Conservation (phyloP, 37 sponge, comb jelly and placozoan genomes). For the Hormiphora californensis region DNA sequence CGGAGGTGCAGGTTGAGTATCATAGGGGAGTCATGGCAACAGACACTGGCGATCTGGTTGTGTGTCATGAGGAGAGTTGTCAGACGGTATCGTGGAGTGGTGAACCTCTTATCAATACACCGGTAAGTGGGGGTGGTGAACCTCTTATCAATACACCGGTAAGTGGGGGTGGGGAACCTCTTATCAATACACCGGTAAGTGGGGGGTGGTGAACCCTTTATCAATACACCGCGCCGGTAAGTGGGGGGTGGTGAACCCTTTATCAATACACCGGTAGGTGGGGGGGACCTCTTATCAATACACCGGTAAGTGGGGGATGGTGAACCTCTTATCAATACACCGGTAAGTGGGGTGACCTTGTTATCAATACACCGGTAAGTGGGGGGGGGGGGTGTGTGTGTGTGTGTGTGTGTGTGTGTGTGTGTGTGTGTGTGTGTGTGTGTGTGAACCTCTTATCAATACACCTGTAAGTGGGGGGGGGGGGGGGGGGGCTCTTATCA, state of each 20-base stretch:
- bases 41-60: background rate
- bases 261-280: too few relatives aligned
- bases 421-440: too few relatives aligned
- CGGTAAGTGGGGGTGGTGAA: background rate
- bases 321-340: too few relatives aligned
- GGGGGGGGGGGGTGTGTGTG: too few relatives aligned
- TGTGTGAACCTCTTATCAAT: background rate
- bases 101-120: background rate
- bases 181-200: background rate
- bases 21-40: background rate
- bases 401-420: too few relatives aligned
- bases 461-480: background rate
- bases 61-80: background rate
- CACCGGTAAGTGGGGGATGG: too few relatives aligned
- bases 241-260: background rate
- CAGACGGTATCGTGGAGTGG: background rate
- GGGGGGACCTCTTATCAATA: too few relatives aligned
- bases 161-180: background rate
- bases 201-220: background rate
- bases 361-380: too few relatives aligned
- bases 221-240: background rate
- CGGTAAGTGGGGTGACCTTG: too few relatives aligned
- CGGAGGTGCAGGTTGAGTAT: background rate
- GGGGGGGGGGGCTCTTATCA: background rate
- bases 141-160: background rate